Conservation (phyloP, 1,140 invertebrate species). For the Varroa destructor region DNA sequence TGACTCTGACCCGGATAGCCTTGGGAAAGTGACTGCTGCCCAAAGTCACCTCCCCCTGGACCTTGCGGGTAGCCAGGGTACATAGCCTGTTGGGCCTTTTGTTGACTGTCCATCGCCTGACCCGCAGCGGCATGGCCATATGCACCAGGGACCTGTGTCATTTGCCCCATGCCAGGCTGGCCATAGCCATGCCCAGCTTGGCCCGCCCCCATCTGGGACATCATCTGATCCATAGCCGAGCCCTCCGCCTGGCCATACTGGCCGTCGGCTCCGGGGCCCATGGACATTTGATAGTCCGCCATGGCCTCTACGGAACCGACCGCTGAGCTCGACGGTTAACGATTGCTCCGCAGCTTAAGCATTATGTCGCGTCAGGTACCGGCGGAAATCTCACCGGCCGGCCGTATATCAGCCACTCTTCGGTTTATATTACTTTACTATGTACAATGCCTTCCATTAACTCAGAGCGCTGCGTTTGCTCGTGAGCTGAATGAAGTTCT, state of each 20-base stretch:
- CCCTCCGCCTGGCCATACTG: constrained; percentile 20
- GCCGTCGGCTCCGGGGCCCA: constrained; percentile 20
- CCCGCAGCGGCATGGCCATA: not conserved
- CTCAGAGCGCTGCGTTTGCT: too few relatives aligned
- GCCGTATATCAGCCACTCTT: too few relatives aligned
- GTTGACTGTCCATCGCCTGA: constrained; percentile 16
- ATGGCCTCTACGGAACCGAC: constrained; percentile 4
- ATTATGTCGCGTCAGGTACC: too few relatives aligned
- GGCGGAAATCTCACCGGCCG: too few relatives aligned
- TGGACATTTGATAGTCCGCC: constrained; percentile 28
- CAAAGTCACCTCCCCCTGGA: constrained; percentile 9
- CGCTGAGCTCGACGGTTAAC: too few relatives aligned
- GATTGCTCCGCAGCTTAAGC: too few relatives aligned
- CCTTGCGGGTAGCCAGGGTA: constrained; percentile 22
- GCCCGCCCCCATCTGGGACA: constrained; percentile 21
- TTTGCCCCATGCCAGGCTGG: constrained; percentile 15
- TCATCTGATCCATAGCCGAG: constrained; percentile 18
- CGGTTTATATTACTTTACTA: too few relatives aligned
- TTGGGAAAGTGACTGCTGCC: constrained; percentile 26
- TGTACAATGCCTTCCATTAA: too few relatives aligned
- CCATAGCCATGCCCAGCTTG: constrained; percentile 21
- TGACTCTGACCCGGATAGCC: constrained; percentile 16
- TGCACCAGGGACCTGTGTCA: constrained; percentile 3
- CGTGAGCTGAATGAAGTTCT: too few relatives aligned
- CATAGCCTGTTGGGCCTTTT: constrained; percentile 9